Base-by-base conservation (phyloP, 2,888 invertebrate species). In the Steinernema scapterisci region DNA sequence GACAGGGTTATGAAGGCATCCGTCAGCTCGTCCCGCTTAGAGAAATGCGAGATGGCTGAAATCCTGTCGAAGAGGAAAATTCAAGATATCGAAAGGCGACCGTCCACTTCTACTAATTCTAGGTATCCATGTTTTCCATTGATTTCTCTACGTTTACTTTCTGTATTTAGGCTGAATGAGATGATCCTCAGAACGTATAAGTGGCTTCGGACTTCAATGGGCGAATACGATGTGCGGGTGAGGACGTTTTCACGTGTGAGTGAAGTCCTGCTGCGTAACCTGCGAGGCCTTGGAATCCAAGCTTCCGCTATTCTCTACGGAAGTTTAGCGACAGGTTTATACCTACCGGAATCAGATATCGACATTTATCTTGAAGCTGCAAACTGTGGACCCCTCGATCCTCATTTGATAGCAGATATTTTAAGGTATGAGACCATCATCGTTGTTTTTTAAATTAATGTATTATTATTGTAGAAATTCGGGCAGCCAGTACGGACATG, bases 271-370 rank as follows among this genome's bases (percentile, higher is more conserved):
- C 13, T 63, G 7, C 27, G 6, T 3, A 27, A 25, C 3, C 19
- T 63, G 3, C 63, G 63, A 31, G 9, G 5, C n/a, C 7, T 38
- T 9, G 63, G 63, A 5, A 63, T 63, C 27, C 63, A 21, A 25
- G 63, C 31, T 13, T 27, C 63, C 27, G 31, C 63, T 16, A 19
- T 63, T n/a, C 63, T 63, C 16, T 63, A 63, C 63, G 63, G 63
- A 9, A 63, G 63, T 63, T 27, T 96, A 90, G 92, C 95, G 84
- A 97, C 97, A 79, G 95, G 95, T 74, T 92, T 99, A 81, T 99
- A 97, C 90, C 91, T 99, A 88, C 97, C 97, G 81, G 97, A 97
- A 88, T 92, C 92, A 89, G 92, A 93, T 88, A 92, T 93, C 83
- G 92, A 92, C 88, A 89, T 93, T 84, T 92, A 93, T 75, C 92